Evolutionary conservation across 1,140 invertebrate genomes (phyloP), one percentile per base, ranked within the genome.

Genomic region (Batillaria attramentaria): DNA sequence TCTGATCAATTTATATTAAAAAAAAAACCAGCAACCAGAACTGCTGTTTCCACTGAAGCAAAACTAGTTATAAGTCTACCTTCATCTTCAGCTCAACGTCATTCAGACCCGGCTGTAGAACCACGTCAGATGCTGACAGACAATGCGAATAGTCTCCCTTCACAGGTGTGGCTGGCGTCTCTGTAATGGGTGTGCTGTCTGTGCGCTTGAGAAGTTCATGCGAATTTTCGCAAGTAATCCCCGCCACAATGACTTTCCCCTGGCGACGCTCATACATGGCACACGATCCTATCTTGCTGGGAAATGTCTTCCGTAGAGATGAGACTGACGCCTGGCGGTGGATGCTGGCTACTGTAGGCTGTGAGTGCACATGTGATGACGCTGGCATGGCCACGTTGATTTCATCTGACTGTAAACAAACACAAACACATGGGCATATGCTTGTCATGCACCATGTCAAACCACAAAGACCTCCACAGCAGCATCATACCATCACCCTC

Each of bases 231-330:
- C 91, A 92, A 35, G 85, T 85, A 18, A 92, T 84, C 16, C 87
- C 84, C 68, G 88, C 86, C 2, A 87, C 81, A 33, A 87, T 83
- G 18, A 91, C 82, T 75, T 93, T 94, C 85, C 94, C 95, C 87
- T 96, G 94, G 87, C 95, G 95, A 82, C 94, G 95, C 84, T 96
- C 94, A 41, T 96, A 89, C 86, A 94, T 93, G 1, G 94, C 93
- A 65, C 93, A 93, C 80, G 96, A 93, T 82, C 94, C 92, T 73
- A 96, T 90, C 72, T 93, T 92, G 74, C 75, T 72, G 16, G 85
- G 81, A 39, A 82, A 83, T 20, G 80, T 68, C 50, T 82, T 79
- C 42, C 78, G 84, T 6, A 86, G 81, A 39, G 82, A 24, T 35
- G 70, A 43, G 31, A 35, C 24, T 28, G 42, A 42, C n/a, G 41